Evolutionary conservation across 2,888 invertebrate genomes (phyloP), one percentile per base, ranked within the genome.

Genomic region (Coleophora deauratella): DNA sequence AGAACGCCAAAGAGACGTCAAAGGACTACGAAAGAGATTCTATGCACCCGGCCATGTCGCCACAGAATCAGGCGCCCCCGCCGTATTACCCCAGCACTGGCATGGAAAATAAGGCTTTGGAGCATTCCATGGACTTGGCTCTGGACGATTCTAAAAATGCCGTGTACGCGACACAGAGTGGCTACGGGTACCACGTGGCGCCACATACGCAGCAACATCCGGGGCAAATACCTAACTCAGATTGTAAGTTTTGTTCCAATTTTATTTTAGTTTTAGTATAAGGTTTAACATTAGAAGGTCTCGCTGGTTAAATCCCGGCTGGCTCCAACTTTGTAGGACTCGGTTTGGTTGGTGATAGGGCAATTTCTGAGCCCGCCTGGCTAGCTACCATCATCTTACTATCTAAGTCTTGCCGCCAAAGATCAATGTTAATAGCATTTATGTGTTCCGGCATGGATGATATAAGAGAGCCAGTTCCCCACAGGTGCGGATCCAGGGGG

Each of bases 11-110:
- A 73, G 92, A 94, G 50, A 91, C 91, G 54, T 90, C 92, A 27
- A 96, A 96, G 77, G 95, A 96, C 72, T 95, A 95, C 71, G 96
- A 96, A 82, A 93, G 95, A 92, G 95, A 95, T 66, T 91, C 94
- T 0, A 93, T 94, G 51, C 89, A 94, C 42, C 94, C 94, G 12
- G 92, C 94, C 37, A 91, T 95, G 72, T 90, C 93, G n/a, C 93
- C 93, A 49, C 94, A 94, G 72, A 93, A 92, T 47, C 93, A 94
- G 62, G 94, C 94, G 1, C 95, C 95, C 14, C 95, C 95, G 28
- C 95, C 95, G 0, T 96, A 96, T 60, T 95, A 95, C 66, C 94
- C 95, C n/a, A 91, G 78, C 41, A 66, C 93, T 36, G 94, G 94
- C 1, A 90, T 94, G 88, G 96, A 96, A 78, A 96, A 96, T 74